phyloP scores from a whole-genome alignment of 2,113 vertebrate species.

The Alexandromys fortis region DNA sequence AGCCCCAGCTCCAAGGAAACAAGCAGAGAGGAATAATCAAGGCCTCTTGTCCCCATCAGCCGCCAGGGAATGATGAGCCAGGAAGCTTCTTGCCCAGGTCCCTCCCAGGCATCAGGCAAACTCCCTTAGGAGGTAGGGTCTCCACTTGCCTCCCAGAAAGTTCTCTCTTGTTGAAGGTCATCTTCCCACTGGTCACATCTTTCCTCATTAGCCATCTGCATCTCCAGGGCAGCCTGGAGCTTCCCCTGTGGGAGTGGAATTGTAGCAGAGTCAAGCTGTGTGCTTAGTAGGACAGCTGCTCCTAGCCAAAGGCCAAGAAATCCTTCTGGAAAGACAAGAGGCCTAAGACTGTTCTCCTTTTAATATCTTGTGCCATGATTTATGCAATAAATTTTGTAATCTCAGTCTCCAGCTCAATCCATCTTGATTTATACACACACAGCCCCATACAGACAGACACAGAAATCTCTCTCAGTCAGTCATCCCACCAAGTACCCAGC shows the following conservation, averaged over 20 bases:
- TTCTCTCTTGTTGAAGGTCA: conserved; percentile 21
- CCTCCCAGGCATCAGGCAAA: background rate
- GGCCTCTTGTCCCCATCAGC: background rate
- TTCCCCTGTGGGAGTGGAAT: conserved; percentile 39
- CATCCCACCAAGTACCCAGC: background rate
- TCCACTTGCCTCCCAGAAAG: conserved; percentile 58
- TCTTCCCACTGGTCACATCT: background rate
- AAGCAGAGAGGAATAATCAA: background rate
- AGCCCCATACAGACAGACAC: background rate
- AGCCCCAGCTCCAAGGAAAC: background rate
- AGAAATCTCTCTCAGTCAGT: background rate
- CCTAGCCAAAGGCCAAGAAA: background rate
- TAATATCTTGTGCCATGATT: background rate
- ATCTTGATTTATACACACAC: background rate
- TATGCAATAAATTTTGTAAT: background rate
- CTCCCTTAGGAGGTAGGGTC: background rate
- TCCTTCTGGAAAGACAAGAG: background rate
- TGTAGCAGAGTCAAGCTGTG: background rate
- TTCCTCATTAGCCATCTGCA: background rate
- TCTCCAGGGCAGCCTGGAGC: background rate
- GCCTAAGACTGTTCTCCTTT: too few species aligned
- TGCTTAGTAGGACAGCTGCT: background rate
- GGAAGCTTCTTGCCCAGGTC: background rate
- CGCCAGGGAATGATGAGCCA: background rate
- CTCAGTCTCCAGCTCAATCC: background rate